These are phyloP conservation scores for Allobates femoralis DNA, from an alignment of 2,797 vertebrate genomes.

Conservation along the genomic window DNA sequence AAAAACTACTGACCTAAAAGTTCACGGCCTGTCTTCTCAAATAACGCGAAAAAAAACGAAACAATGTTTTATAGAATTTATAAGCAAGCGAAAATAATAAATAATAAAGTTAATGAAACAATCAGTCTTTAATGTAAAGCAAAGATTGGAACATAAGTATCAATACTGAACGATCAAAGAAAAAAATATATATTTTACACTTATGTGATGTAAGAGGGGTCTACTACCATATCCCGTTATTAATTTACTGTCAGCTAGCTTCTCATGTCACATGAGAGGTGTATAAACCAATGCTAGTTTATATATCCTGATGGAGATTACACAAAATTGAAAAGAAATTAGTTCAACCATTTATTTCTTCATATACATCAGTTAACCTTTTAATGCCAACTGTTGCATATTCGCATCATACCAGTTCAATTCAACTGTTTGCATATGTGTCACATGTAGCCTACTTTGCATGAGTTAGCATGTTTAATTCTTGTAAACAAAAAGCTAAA, in stretches of 20 bases:
- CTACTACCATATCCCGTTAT: not conserved
- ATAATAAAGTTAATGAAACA: not conserved
- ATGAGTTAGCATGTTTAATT: no score
- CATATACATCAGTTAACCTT: no score
- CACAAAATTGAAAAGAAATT: not conserved
- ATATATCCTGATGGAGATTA: not conserved
- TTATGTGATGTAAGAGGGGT: not conserved
- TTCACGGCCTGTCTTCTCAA: conserved; percentile 2
- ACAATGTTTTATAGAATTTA: no score
- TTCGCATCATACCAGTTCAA: no score
- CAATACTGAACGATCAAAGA: not conserved
- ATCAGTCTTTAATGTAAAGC: not conserved
- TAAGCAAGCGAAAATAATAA: not conserved
- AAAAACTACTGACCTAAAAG: conserved; percentile 15
- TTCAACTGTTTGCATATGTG: no score
- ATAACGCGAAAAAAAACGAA: not conserved
- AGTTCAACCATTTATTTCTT: not conserved
- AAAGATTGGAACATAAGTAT: not conserved
- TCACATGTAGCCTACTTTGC: no score
- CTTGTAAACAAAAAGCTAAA: no score
- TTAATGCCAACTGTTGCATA: no score
- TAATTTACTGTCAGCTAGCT: not conserved
- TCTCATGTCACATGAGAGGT: no score
- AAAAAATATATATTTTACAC: not conserved
- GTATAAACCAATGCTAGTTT: not conserved